Conservation (phyloP, 2,797 vertebrate genomes). For the Lithobates pipiens region DNA sequence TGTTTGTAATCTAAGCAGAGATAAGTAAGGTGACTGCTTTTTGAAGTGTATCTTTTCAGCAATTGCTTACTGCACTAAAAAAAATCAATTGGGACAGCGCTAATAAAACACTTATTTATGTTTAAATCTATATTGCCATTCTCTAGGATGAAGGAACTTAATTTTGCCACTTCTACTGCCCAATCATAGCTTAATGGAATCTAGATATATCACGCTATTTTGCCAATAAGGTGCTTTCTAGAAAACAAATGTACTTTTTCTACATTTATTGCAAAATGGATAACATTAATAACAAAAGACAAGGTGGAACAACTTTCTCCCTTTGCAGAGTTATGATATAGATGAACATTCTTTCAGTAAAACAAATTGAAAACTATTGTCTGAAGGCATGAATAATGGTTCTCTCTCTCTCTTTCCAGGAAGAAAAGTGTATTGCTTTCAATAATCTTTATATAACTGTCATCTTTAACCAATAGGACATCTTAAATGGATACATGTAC, state of each 20-base stretch:
- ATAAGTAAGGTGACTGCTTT: constrained; percentile 54
- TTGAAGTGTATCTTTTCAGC: constrained; percentile 71
- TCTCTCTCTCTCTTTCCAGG: constrained; percentile 55
- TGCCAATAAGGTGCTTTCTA: constrained; percentile 67
- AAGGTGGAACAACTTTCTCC: constrained; percentile 68
- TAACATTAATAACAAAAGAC: constrained; percentile 67
- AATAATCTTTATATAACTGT: constrained; percentile 59
- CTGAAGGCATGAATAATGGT: constrained; percentile 54
- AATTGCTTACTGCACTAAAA: constrained; percentile 66
- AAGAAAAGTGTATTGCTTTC: constrained; percentile 57
- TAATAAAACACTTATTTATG: constrained; percentile 76
- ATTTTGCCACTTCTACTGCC: constrained; percentile 61
- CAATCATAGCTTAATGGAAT: constrained; percentile 63
- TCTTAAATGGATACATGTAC: constrained; percentile 19
- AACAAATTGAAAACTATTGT: constrained; percentile 62
- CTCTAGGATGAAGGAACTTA: constrained; percentile 65
- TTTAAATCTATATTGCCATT: constrained; percentile 65
- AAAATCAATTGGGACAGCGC: constrained; percentile 65
- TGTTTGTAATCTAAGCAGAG: constrained; percentile 37
- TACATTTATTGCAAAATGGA: constrained; percentile 69
- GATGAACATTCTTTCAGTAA: constrained; percentile 46
- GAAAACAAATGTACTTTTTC: constrained; percentile 67
- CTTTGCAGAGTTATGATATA: constrained; percentile 58
- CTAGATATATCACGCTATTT: constrained; percentile 61
- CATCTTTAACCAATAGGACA: constrained; percentile 31